Base-by-base conservation (phyloP, 2,113 vertebrate species). In the Ictalurus furcatus region DNA sequence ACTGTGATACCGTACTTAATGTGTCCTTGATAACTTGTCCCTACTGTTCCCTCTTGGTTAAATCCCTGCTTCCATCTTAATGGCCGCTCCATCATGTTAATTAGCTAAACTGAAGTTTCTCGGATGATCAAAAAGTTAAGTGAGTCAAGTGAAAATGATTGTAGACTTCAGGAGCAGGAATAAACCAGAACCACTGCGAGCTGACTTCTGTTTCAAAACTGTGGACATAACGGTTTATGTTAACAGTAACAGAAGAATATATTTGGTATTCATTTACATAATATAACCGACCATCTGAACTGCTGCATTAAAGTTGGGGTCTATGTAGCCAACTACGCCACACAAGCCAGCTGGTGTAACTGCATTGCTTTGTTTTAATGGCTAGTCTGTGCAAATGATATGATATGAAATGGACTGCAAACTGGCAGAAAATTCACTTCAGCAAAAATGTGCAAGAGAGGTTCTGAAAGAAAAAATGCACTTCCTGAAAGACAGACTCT, bases 11-110 rank as follows among this genome's bases (percentile, higher is more conserved):
- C 25, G 12, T 83, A 34, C 40, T 63, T 37, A 61, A 40, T 63
- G 37, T 84, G 76, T 74, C 67, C 84, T 69, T 85, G 84, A 54
- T 34, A 73, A 71, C 84, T 85, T 69, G 84, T 19, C 84, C 65
- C 4, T n/a, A 73, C 65, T 54, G 17, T 56, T 69, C 65, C 63
- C 48, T 44, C 48, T 73, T 52, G n/a, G 52, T 56, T 73, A 67
- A 71, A 71, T 71, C 65, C 84, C 84, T 23, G 65, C 84, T 85
- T 67, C 48, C 67, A 85, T 52, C 67, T 54, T 85, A 85, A 85
- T 85, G 11, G 65, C 48, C 3, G 63, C 65, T 85, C 23, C n/a
- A 73, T 85, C 67, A 73, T 71, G 19, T 34, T 85, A 73, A 85
- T 85, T 85, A 71, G 84, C 48, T 56, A 37, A 56, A 30, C 28